phyloP scores from a whole-genome alignment of 2,797 vertebrate genomes.

The Gambusia yucatana region DNA sequence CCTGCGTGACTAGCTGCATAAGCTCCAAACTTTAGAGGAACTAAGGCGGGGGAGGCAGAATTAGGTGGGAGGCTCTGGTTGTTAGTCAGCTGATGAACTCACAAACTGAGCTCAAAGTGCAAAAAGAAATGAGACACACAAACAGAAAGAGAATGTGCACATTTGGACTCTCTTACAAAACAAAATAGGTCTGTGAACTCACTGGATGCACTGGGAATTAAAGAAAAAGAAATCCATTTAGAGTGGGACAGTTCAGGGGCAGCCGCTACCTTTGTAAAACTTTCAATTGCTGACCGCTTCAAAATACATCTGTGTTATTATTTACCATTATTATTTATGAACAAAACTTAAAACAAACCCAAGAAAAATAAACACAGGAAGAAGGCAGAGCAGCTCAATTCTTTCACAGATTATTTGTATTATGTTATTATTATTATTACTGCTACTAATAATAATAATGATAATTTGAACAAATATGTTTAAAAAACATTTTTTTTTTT shows the following conservation, averaged over 20 bases:
- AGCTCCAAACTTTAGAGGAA: constrained; percentile 53
- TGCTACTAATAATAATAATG: no score
- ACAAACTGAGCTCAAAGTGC: constrained; percentile 64
- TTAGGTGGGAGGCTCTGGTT: constrained; percentile 45
- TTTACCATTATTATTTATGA: background rate
- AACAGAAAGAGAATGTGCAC: background rate
- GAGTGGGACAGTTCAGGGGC: background rate
- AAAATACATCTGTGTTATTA: background rate
- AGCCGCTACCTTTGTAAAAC: background rate
- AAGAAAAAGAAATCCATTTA: background rate
- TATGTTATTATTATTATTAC: no score
- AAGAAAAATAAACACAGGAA: background rate
- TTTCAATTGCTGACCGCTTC: background rate
- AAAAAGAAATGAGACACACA: constrained; percentile 11
- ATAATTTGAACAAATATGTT: no score
- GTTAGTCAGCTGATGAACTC: constrained; percentile 68
- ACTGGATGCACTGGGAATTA: background rate
- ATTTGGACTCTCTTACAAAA: constrained; percentile 5
- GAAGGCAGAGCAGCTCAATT: background rate
- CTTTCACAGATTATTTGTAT: no score
- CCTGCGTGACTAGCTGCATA: constrained; percentile 63
- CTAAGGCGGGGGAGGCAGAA: constrained; percentile 25
- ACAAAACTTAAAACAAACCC: background rate
- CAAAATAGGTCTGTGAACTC: background rate
- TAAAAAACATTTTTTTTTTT: no score